Evolutionary conservation across 2,888 invertebrate genomes (phyloP).

Genomic region (Cataglyphis altisquamis): DNA sequence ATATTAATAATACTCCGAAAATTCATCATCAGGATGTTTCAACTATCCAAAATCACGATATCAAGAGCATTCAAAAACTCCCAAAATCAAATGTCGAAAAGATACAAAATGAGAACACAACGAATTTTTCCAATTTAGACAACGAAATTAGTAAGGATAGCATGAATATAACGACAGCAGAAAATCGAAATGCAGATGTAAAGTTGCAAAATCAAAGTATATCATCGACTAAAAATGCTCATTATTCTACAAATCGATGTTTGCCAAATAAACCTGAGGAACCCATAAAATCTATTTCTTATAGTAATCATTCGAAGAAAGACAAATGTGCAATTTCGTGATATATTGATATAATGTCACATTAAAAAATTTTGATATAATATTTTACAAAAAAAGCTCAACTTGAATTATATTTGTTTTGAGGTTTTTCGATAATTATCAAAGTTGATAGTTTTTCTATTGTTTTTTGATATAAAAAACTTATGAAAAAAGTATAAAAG

Average conservation of each 20-base stretch:
- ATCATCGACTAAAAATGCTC: conserved; percentile 38
- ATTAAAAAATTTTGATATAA: conserved; percentile 21
- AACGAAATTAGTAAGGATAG: background rate
- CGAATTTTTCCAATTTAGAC: background rate
- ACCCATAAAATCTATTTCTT: conserved; percentile 48
- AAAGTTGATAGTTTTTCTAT: conserved; percentile 4
- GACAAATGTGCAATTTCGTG: conserved; percentile 82
- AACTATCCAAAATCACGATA: background rate
- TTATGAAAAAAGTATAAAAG: conserved; percentile 8
- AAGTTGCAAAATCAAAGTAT: background rate
- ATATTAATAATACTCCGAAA: background rate
- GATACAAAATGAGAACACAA: background rate
- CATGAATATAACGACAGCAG: conserved; percentile 17
- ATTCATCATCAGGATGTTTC: background rate
- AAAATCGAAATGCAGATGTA: conserved; percentile 4
- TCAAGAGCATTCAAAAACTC: background rate
- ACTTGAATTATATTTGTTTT: background rate
- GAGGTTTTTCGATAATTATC: background rate
- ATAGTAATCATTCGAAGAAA: conserved; percentile 71
- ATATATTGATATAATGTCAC: conserved; percentile 7
- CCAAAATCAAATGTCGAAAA: conserved; percentile 1
- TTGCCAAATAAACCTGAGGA: conserved; percentile 54
- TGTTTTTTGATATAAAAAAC: conserved; percentile 17
- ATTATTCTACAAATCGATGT: conserved; percentile 43
- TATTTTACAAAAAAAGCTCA: background rate